Conservation (phyloP, 2,888 invertebrate species). For the Acanthopleura granulata region DNA sequence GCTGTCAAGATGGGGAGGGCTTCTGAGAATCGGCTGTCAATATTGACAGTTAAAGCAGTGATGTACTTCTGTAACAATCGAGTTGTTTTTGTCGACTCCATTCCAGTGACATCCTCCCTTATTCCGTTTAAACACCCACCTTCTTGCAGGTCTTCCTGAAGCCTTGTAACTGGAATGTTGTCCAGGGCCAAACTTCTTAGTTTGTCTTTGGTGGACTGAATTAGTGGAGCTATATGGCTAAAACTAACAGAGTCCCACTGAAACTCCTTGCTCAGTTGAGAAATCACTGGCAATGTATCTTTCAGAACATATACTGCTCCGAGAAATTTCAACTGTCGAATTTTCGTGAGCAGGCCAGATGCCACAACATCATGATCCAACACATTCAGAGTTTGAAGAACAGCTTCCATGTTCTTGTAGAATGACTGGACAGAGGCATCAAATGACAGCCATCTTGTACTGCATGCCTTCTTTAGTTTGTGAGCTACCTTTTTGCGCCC, state of each 20-base stretch:
- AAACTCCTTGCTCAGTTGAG: slow-evolving; percentile 27
- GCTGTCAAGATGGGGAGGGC: neutral
- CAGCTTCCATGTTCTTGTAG: slow-evolving; percentile 25
- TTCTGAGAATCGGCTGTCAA: neutral
- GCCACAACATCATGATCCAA: slow-evolving; percentile 29
- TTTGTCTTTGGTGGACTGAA: slow-evolving; percentile 11
- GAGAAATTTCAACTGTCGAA: slow-evolving; percentile 29
- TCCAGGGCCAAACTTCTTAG: neutral
- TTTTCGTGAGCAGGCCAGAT: slow-evolving; percentile 30
- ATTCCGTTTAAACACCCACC: neutral
- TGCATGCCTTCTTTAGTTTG: slow-evolving; percentile 33
- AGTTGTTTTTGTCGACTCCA: neutral
- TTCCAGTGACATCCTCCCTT: neutral
- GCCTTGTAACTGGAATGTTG: neutral
- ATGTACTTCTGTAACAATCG: neutral
- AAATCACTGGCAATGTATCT: slow-evolving; percentile 28
- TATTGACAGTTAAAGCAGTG: neutral
- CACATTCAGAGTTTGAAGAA: slow-evolving; percentile 25
- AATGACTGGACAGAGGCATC: slow-evolving; percentile 31
- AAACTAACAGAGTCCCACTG: slow-evolving; percentile 26
- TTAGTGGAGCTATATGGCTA: slow-evolving; percentile 19
- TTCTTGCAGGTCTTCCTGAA: neutral
- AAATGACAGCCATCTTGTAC: slow-evolving; percentile 37
- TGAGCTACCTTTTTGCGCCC: slow-evolving; percentile 24
- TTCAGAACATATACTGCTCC: slow-evolving; percentile 29